Evolutionary conservation across 2,888 invertebrate species (phyloP).

Genomic region (Formica aserva): DNA sequence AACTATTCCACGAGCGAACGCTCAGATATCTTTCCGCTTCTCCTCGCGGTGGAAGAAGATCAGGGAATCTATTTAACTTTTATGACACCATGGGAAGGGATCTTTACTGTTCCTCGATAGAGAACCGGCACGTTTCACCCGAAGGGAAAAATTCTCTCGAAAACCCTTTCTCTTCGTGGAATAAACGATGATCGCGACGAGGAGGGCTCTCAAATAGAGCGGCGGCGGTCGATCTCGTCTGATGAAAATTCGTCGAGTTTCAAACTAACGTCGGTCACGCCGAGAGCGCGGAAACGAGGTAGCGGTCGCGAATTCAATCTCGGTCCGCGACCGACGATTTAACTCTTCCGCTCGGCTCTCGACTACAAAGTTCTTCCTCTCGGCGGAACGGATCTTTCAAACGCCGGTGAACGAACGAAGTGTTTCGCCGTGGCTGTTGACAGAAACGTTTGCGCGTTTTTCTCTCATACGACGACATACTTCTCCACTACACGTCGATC

Average conservation of each 20-base stretch:
- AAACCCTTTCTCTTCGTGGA: constrained; percentile 55
- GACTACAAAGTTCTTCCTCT: constrained; percentile 52
- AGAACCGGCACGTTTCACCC: constrained; percentile 44
- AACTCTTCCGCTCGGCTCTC: constrained; percentile 69
- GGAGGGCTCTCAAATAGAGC: constrained; percentile 15
- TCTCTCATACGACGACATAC: constrained; percentile 33
- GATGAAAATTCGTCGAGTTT: constrained; percentile 53
- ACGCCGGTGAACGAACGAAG: constrained; percentile 17
- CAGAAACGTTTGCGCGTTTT: constrained; percentile 44
- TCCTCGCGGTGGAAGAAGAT: constrained; percentile 44
- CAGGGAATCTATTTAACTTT: constrained; percentile 73
- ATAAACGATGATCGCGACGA: constrained; percentile 57
- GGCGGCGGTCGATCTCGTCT: constrained; percentile 38
- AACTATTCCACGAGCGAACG: constrained; percentile 66
- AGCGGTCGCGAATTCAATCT: constrained; percentile 81
- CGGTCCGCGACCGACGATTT: constrained; percentile 78
- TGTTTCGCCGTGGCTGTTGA: constrained; percentile 33
- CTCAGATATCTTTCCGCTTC: constrained; percentile 55
- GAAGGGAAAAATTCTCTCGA: constrained; percentile 50
- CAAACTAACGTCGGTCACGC: constrained; percentile 50
- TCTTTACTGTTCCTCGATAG: constrained; percentile 68
- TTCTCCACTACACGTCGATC: constrained; percentile 34
- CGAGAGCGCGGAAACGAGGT: constrained; percentile 40
- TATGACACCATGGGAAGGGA: constrained; percentile 63
- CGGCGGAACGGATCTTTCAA: constrained; percentile 45